Evolutionary conservation across 2,888 invertebrate species (phyloP).

Genomic region (Terebella lapidaria): DNA sequence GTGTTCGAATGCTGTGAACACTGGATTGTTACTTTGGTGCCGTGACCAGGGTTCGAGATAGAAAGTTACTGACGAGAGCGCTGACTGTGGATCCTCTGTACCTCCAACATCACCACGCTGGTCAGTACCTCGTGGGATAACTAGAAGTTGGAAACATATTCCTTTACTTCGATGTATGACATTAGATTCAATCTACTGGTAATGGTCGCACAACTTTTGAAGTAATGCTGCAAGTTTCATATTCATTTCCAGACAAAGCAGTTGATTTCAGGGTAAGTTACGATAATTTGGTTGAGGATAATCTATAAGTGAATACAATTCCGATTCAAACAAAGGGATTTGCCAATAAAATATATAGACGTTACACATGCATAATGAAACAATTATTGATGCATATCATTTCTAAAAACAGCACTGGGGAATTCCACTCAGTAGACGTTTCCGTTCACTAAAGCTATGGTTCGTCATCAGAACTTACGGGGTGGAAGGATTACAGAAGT

Average conservation of each 20-base stretch:
- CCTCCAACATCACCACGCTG: conserved; percentile 86
- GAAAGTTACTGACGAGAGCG: conserved; percentile 84
- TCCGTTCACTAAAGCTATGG: conserved; percentile 94
- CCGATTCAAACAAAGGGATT: no score
- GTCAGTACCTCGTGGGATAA: no score
- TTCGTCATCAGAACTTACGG: conserved; percentile 93
- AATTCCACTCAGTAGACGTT: conserved; percentile 88
- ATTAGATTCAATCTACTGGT: no score
- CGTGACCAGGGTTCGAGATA: conserved; percentile 72
- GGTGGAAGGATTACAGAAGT: conserved; percentile 84
- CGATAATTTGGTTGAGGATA: neutral
- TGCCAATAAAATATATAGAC: no score
- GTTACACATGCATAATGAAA: no score
- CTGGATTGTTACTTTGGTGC: neutral
- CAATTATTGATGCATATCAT: neutral
- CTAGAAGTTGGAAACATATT: no score
- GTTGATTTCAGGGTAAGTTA: conserved; percentile 26
- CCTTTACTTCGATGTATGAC: neutral
- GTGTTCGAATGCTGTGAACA: no score
- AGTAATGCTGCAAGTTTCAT: neutral
- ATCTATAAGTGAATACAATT: no score
- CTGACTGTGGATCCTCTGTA: conserved; percentile 97
- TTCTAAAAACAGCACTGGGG: conserved; percentile 75
- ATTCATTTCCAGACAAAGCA: conserved; percentile 47
- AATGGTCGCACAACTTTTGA: no score